Base-by-base conservation (phyloP, 1,140 invertebrate species). In the Heliconius eleuchia region DNA sequence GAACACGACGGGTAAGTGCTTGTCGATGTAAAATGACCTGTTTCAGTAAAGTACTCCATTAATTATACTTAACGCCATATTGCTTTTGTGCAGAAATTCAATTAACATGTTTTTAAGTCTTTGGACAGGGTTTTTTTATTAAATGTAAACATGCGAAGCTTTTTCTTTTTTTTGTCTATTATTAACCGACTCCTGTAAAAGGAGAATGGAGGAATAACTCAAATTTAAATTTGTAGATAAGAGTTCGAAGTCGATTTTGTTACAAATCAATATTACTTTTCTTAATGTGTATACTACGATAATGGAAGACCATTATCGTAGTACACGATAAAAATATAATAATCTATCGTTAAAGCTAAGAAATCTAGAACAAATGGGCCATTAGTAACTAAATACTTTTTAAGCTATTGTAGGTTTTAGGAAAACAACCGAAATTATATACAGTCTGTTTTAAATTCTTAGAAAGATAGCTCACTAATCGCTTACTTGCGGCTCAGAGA, bases 11-110 rank as follows among this genome's bases (percentile, higher is more conserved):
- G 79, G 77, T 80, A 83, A 85, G 82, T 82, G 80, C 71, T 39
- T 79, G 82, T 83, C 80, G 82, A 83, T 83, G 76, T 80, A 77
- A 84, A 79, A 80, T 80, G 80, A 78, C 77, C 76, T 78, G 66
- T 76, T 79, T 80, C 78, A 79, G 60, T 85, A 79, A 85, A 82
- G 66, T 74, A 55, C 46, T 60, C 77, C 78, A 66, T 83, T 74
- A 77, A 77, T 74, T 81, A 55, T 76, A 70, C 34, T 66, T 66
- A 66, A 66, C 74, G 52, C 74, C 57, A 77, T 72, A 78, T 71
- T 42, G 39, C 73, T 73, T 57, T 71, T 42, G 39, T 18, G 52
- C 46, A 55, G 30, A 23, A 72, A 66, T 78, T 73, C 39, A 77
- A 71, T 27, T 19, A 79, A 74, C 66, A 60, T 70, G 57, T 37